Evolutionary conservation across 2,888 invertebrate species (phyloP), one percentile per base, ranked within the genome.

Genomic region (Scaptomyza parva): DNA sequence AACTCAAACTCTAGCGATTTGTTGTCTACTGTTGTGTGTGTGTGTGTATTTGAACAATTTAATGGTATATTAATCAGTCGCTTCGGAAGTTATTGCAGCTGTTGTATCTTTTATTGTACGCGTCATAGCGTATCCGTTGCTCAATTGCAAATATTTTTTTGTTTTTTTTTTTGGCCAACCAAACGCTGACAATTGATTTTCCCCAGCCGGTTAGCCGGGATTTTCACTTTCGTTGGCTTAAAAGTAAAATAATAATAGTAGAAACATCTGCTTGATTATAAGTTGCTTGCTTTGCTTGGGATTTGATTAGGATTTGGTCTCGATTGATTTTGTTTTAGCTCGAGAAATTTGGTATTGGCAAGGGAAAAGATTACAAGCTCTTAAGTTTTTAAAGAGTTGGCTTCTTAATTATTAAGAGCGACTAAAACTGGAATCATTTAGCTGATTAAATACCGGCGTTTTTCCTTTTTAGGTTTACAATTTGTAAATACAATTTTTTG

Each of bases 151-250:
- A 61, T 58, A 48, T 68, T 4, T 33, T 14, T 30, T 2, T 1
- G 1, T 28, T 33, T 6, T 35, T 14, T 35, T 7, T 73, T 79
- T 78, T 66, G 8, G 14, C 35, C 12, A 35, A 14, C 35, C 35
- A 35, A 41, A n/a, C 53, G 48, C 62, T 70, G 70, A 70, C 64
- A 63, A 64, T 66, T 70, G 41, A 65, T 52, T 73, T 74, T 62
- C 54, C 61, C 58, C 70, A 74, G 73, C 73, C 73, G 74, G 73
- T 74, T 74, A 52, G 61, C 70, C 20, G 76, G 64, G 57, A 78
- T 80, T 86, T 86, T 86, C 86, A 84, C 86, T 87, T 86, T 86
- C 75, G 39, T 74, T 67, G 62, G 55, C 62, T 59, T 40, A 37
- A 35, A 17, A 20, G 12, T 33, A n/a, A 26, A 35, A 50, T 44